Evolutionary conservation across 2,888 invertebrate genomes (phyloP).

Genomic region (Pantelozetes paolii): DNA sequence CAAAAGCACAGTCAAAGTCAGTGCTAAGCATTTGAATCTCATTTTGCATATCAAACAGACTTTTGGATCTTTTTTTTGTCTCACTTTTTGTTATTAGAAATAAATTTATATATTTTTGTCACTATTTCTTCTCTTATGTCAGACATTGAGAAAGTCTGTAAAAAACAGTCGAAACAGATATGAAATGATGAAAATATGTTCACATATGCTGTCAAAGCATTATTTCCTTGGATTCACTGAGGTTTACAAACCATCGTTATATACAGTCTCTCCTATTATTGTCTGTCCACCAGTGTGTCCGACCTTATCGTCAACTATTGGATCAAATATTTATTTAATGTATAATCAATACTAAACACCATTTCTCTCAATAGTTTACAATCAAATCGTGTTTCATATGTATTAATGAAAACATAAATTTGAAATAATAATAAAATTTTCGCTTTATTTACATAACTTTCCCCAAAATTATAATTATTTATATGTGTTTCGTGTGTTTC

Average conservation of each 20-base stretch:
- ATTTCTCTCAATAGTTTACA: no score
- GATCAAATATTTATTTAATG: neutral
- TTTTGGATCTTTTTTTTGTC: neutral
- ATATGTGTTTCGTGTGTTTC: neutral
- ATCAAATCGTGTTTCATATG: no score
- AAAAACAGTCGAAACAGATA: neutral
- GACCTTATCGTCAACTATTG: neutral
- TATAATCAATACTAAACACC: neutral
- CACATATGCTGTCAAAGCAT: conserved; percentile 8
- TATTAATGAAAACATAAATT: no score
- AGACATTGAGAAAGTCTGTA: neutral
- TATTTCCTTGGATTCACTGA: neutral
- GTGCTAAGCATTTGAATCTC: neutral
- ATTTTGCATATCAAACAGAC: neutral
- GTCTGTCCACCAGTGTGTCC: neutral
- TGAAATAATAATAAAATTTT: no score
- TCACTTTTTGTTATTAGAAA: conserved; percentile 18
- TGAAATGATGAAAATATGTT: conserved; percentile 1
- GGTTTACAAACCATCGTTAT: neutral
- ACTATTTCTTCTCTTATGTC: neutral
- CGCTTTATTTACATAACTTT: no score
- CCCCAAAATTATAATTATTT: no score
- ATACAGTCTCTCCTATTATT: neutral
- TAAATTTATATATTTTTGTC: neutral
- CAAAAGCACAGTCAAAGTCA: neutral